Conservation (phyloP, 2,113 vertebrate species). For the Tor tambroides region DNA sequence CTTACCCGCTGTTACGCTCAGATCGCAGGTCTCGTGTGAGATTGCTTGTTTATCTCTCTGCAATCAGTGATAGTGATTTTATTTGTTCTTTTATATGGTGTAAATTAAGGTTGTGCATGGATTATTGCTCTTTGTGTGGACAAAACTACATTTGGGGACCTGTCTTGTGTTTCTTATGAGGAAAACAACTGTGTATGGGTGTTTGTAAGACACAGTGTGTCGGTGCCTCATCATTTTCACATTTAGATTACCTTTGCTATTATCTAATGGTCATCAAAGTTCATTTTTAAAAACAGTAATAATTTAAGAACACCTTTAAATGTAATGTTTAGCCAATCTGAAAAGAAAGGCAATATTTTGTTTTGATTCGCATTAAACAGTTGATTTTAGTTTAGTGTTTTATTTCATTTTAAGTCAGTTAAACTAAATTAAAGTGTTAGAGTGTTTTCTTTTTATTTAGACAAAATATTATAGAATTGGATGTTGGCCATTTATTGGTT, state of each 20-base stretch:
- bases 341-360: not conserved
- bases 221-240: not conserved
- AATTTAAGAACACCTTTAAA: not conserved
- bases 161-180: not conserved
- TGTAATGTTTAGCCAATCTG: not conserved
- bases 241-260: not conserved
- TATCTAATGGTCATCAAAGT: not conserved
- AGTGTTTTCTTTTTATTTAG: not conserved
- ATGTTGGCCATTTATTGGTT: not conserved
- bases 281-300: not conserved
- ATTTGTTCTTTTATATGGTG: not conserved
- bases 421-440: too few species aligned
- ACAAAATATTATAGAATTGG: not conserved
- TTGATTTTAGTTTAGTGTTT: not conserved
- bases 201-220: not conserved
- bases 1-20: not conserved
- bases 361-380: not conserved
- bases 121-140: not conserved
- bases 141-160: not conserved
- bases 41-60: slow-evolving; percentile 23
- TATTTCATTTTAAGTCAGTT: not conserved
- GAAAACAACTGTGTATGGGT: not conserved
- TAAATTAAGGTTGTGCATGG: not conserved
- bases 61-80: slow-evolving; percentile 4
- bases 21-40: slow-evolving; percentile 12